Base-by-base conservation (phyloP, 2,797 vertebrate genomes). In the Etheostoma nigrum region DNA sequence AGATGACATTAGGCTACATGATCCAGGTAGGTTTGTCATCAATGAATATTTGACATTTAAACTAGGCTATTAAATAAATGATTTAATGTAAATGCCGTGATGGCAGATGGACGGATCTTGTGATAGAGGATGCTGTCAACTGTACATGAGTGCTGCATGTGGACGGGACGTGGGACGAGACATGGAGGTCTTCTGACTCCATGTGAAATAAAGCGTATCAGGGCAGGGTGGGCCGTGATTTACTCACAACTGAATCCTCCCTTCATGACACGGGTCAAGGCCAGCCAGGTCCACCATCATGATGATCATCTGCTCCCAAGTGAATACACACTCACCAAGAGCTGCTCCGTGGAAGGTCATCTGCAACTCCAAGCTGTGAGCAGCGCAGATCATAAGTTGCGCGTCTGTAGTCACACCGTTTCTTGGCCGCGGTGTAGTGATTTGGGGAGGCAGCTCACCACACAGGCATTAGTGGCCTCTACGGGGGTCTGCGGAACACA, bases 281-380 rank as follows among this genome's bases (percentile, higher is more conserved):
- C 87, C 86, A 63, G 71, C 87, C 86, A 63, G 76, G 88, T 86
- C 64, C 83, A 74, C 49, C 76, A 86, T 92, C 87, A 93, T 89
- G 81, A 86, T 85, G 72, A 88, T 92, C 88, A 91, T 95, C 92
- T 95, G 94, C 80, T 90, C 88, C 79, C 80, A 10, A 72, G 13
- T 33, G 85, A 73, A 80, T 80, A 68, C 66, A 82, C 67, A 59
- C 76, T 74, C 88, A 91, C 63, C 65, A 80, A 75, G 89, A 88
- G 79, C 85, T 90, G 82, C 83, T 86, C 61, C 74, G 42, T 49
- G 64, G 55, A 89, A 91, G 91, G 91, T 94, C 90, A 92, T 86
- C 79, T 85, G 83, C 53, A 82, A 49, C 75, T 54, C 64, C 89
- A 90, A 90, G 89, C 92, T 93, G 92, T 88, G 88, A 81, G 68